Conservation (phyloP, 2,113 vertebrate species). For the Nothobranchius furzeri region DNA sequence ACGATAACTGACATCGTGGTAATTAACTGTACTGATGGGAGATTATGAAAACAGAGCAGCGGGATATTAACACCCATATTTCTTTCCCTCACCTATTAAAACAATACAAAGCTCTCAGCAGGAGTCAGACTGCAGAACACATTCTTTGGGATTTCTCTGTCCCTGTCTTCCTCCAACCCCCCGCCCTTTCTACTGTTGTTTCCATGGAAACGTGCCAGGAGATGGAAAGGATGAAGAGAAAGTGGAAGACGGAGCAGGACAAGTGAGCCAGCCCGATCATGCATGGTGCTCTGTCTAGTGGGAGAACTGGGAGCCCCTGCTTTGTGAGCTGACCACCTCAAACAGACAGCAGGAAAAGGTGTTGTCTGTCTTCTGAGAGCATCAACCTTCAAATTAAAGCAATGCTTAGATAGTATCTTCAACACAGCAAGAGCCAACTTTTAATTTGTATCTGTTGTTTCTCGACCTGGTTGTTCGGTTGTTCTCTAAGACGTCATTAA, state of each 20-base stretch:
- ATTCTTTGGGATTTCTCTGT: constrained; percentile 64
- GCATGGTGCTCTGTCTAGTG: constrained; percentile 59
- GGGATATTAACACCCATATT: constrained; percentile 16
- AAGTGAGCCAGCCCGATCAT: constrained; percentile 72
- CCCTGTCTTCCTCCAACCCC: constrained; percentile 27
- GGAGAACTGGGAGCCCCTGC: constrained; percentile 56
- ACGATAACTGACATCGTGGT: neutral
- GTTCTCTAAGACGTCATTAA: neutral
- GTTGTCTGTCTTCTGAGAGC: neutral
- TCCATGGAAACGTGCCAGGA: constrained; percentile 82
- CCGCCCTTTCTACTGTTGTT: constrained; percentile 66
- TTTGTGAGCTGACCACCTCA: constrained; percentile 35
- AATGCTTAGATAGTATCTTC: neutral
- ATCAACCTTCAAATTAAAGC: neutral
- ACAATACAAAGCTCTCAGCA: constrained; percentile 33
- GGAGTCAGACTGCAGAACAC: constrained; percentile 49
- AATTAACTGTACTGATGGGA: constrained; percentile 54
- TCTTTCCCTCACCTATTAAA: constrained; percentile 28
- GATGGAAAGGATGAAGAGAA: constrained; percentile 57
- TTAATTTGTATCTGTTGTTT: neutral
- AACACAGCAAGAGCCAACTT: neutral
- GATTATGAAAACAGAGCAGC: constrained; percentile 38
- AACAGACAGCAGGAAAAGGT: constrained; percentile 9
- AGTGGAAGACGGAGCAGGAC: constrained; percentile 66
- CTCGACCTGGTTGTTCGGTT: neutral